These are phyloP conservation scores for Cydia fagiglandana DNA, from an alignment of 1,140 invertebrate species.

Conservation along the genomic window DNA sequence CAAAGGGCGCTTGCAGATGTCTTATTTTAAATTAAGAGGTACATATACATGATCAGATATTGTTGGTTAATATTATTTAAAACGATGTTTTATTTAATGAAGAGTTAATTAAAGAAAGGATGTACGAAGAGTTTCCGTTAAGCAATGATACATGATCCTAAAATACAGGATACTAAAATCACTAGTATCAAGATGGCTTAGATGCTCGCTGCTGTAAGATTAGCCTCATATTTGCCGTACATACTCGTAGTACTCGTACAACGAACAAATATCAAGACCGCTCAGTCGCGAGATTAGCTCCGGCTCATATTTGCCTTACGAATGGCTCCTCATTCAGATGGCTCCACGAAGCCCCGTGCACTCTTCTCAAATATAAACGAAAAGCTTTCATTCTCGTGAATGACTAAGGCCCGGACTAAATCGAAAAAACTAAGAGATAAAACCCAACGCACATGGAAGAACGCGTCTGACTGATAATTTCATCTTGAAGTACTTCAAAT, in stretches of 20 bases:
- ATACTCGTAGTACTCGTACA: not conserved
- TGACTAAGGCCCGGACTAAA: not conserved
- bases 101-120: not conserved
- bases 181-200: not conserved
- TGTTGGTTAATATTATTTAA: too few relatives aligned
- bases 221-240: not conserved
- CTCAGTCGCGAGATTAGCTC: slow-evolving; percentile 7
- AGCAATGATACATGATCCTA: too few relatives aligned
- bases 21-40: too few relatives aligned
- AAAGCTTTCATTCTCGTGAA: slow-evolving; percentile 20
- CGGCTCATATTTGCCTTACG: slow-evolving; percentile 31
- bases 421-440: slow-evolving; percentile 24
- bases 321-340: slow-evolving; percentile 28
- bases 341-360: not conserved
- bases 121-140: not conserved
- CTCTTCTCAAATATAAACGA: slow-evolving; percentile 14
- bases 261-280: slow-evolving; percentile 19
- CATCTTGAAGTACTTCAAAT: slow-evolving; percentile 23
- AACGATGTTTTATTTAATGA: too few relatives aligned
- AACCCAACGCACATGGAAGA: slow-evolving; percentile 1
- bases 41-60: too few relatives aligned
- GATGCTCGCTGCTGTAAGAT: not conserved
- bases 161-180: too few relatives aligned
- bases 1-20: too few relatives aligned
- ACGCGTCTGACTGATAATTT: slow-evolving; percentile 20